A percentile compares a stretch with the other conserved stretches of the same genome.
phyloP scores from a whole-genome alignment of 2,113 vertebrate genomes.

The Tenrec ecaudatus region DNA sequence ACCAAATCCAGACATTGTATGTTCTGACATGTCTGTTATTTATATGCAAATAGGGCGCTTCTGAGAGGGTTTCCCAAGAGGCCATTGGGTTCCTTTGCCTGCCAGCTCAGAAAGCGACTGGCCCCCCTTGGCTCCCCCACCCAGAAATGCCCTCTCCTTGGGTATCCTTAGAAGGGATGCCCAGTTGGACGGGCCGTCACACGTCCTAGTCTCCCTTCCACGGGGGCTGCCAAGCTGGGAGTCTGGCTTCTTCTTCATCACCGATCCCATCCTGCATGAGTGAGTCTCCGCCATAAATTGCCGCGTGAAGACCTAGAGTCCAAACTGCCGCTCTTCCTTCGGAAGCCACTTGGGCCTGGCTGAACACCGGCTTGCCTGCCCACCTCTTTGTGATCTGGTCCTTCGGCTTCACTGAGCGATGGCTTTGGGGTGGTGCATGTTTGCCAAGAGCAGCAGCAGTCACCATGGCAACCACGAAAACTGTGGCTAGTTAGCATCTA shows the following conservation, averaged over 20 bases:
- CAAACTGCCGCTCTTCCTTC: not conserved
- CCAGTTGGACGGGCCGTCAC: not conserved
- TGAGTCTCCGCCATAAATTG: not conserved
- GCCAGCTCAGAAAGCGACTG: constrained; percentile 59
- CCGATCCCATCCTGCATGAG: not conserved
- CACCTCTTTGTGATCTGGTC: not conserved
- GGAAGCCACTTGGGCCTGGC: not conserved
- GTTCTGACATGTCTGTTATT: constrained; percentile 83
- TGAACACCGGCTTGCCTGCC: not conserved
- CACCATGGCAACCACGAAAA: not conserved
- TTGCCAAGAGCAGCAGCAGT: not conserved
- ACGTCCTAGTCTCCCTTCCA: not conserved
- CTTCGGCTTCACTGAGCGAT: not conserved
- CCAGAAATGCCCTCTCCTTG: not conserved
- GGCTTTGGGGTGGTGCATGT: not conserved
- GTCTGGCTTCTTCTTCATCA: not conserved
- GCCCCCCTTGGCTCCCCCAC: not conserved
- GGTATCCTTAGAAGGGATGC: not conserved
- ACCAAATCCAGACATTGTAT: constrained; percentile 73
- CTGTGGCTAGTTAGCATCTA: not conserved
- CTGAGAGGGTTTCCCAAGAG: constrained; percentile 77
- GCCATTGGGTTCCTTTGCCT: not conserved
- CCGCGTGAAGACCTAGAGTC: not conserved
- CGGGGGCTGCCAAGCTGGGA: not conserved
- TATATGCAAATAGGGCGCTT: constrained; percentile 84